Percentiles rank a stretch among this genome's conserved stretches.
phyloP scores from a whole-genome alignment of 2,113 vertebrate genomes.

The Pyrgilauda ruficollis region DNA sequence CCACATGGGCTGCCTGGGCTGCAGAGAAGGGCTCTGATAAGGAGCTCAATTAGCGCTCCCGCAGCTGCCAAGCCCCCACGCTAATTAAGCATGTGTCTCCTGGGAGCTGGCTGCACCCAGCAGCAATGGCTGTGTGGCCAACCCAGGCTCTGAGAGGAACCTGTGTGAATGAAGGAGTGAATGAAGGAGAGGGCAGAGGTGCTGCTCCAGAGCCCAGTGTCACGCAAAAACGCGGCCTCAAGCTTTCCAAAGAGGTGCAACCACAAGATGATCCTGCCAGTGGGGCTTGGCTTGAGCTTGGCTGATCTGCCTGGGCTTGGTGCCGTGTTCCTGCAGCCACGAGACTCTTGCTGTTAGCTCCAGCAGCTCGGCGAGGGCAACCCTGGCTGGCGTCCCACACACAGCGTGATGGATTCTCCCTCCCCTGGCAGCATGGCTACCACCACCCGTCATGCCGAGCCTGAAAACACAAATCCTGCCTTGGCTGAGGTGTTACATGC shows the following conservation, averaged over 20 bases:
- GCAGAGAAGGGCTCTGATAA: not conserved
- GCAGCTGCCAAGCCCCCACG: not conserved
- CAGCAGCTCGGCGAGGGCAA: not conserved
- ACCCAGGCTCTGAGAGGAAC: not conserved
- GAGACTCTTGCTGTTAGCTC: not conserved
- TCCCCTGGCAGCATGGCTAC: not conserved
- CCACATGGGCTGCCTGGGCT: not conserved
- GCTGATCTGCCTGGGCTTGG: not conserved
- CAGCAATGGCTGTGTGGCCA: not conserved
- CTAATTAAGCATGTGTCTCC: fast-evolving
- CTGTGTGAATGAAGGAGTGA: fast-evolving
- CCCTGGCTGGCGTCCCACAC: not conserved
- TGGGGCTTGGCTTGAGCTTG: not conserved
- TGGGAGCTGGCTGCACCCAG: not conserved
- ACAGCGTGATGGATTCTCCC: not conserved
- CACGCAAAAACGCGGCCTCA: fast-evolving
- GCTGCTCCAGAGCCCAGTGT: not conserved
- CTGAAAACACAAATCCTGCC: not conserved
- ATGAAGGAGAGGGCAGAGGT: not conserved
- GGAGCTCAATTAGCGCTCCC: not conserved
- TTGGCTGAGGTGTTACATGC: not conserved
- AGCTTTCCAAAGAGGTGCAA: not conserved
- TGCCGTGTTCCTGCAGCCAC: not conserved
- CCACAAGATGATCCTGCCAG: not conserved
- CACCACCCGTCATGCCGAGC: fast-evolving